Evolutionary conservation across 2,797 vertebrate species (phyloP), one percentile per base, ranked within the genome.

Genomic region (Taeniopygia guttata): DNA sequence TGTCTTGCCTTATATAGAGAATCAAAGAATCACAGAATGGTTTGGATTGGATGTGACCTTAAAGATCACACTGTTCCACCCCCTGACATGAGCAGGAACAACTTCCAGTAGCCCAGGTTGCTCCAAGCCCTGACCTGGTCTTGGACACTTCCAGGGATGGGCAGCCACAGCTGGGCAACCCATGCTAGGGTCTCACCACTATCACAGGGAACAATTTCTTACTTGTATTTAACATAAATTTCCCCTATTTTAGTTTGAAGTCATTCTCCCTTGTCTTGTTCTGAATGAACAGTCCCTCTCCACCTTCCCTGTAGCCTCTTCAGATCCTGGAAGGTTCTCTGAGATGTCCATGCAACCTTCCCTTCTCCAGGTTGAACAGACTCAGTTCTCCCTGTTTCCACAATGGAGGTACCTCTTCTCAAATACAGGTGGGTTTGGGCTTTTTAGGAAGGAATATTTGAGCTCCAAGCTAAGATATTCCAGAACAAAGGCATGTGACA

Each of bases 71-170:
- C 40, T 51, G 8, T 77, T 66, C 6, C 11, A 40, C 4, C 4
- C 40, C 18, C 7, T 64, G 30, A n/a, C 52, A 84, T 2, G 5
- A 2, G 66, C 40, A 59, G 30, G 26, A 54, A 48, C 30, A 59
- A 3, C 7, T 60, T n/a, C 26, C 32, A 48, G 26, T 38, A n/a
- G 0, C 0, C 26, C 30, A 78, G 16, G 5, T 0, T 72, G 13
- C 40, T 48, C 46, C 73, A 77, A 59, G 19, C 13, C n/a, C 5
- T 3, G 5, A 51, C 51, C 30, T n/a, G 34, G 40, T 34, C 52
- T 48, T 32, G 52, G 9, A 15, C 23, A 29, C 27, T 67, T 9
- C 5, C 40, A 66, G 22, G 21, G 40, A 54, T 36, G 22, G 34
- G 22, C 40, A 90, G 46, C 34, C 66, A 60, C 27, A 73, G 67